These are phyloP conservation scores for Notothenia rossii DNA, from an alignment of 2,113 vertebrate species.

Conservation along the genomic window DNA sequence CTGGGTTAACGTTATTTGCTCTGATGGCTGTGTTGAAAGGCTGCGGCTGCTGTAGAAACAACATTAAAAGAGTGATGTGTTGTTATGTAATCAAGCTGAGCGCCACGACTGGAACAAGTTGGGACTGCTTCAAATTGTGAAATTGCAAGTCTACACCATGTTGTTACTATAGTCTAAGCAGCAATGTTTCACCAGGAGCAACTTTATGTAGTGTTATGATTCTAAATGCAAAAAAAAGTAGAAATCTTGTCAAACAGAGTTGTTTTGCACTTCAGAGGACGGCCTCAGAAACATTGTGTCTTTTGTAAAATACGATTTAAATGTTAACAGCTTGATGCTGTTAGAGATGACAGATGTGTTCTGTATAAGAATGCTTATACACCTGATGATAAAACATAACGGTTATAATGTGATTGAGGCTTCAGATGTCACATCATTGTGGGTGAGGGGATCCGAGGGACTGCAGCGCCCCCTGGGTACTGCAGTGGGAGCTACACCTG, in stretches of 20 bases:
- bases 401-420: conserved; percentile 65
- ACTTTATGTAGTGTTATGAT: conserved; percentile 59
- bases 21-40: conserved; percentile 49
- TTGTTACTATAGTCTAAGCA: conserved; percentile 55
- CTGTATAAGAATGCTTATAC: conserved; percentile 82
- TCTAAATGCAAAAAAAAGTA: conserved; percentile 81
- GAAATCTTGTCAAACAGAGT: conserved; percentile 73
- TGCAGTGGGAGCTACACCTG: conserved; percentile 43
- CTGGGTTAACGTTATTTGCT: conserved; percentile 66
- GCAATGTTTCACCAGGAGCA: conserved; percentile 46
- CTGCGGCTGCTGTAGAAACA: conserved; percentile 66
- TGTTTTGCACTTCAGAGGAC: conserved; percentile 81
- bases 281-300: conserved; percentile 72
- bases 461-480: conserved; percentile 71
- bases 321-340: conserved; percentile 83
- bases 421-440: conserved; percentile 41
- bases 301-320: conserved; percentile 84
- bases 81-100: conserved; percentile 62
- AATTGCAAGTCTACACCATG: conserved; percentile 48
- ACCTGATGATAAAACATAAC: conserved; percentile 80
- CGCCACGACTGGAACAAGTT: conserved; percentile 42
- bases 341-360: conserved; percentile 79
- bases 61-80: conserved; percentile 54
- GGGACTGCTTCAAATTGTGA: conserved; percentile 51
- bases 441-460: conserved; percentile 26